Conservation (phyloP, 2,888 invertebrate genomes). For the Panopea generosa region DNA sequence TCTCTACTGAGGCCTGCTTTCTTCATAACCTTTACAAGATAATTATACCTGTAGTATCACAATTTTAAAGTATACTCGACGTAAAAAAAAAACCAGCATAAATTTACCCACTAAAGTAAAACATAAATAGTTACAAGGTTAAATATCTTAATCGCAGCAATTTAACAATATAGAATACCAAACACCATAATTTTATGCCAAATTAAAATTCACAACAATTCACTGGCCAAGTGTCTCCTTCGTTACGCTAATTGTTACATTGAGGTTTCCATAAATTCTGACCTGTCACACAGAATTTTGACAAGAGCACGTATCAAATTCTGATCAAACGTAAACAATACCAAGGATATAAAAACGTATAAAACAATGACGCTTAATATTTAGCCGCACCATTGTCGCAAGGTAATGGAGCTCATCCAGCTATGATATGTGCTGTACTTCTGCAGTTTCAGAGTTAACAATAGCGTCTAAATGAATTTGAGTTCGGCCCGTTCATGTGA, state of each 20-base stretch:
- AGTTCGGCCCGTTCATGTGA: conserved; percentile 57
- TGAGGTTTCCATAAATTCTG: conserved; percentile 51
- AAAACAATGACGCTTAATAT: conserved; percentile 61
- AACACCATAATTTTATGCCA: conserved; percentile 21
- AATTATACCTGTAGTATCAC: too few relatives aligned
- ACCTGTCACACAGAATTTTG: conserved; percentile 58
- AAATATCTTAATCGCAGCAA: conserved; percentile 10
- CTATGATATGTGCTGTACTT: conserved; percentile 4
- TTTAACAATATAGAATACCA: background rate
- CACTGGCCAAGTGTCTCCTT: too few relatives aligned
- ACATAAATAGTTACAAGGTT: background rate
- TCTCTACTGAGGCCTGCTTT: too few relatives aligned
- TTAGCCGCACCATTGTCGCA: conserved; percentile 39
- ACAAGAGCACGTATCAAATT: conserved; percentile 60
- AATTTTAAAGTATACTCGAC: too few relatives aligned
- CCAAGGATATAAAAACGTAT: conserved; percentile 40
- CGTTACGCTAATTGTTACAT: too few relatives aligned
- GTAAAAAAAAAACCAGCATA: too few relatives aligned
- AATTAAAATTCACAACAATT: conserved; percentile 28
- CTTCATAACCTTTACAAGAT: too few relatives aligned
- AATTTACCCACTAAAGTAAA: too few relatives aligned
- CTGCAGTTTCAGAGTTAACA: conserved; percentile 56
- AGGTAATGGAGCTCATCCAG: conserved; percentile 50
- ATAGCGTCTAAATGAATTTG: conserved; percentile 37
- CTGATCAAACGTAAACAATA: conserved; percentile 51